Base-by-base conservation (phyloP, 1,140 invertebrate species). In the Wiebesia pumilae region DNA sequence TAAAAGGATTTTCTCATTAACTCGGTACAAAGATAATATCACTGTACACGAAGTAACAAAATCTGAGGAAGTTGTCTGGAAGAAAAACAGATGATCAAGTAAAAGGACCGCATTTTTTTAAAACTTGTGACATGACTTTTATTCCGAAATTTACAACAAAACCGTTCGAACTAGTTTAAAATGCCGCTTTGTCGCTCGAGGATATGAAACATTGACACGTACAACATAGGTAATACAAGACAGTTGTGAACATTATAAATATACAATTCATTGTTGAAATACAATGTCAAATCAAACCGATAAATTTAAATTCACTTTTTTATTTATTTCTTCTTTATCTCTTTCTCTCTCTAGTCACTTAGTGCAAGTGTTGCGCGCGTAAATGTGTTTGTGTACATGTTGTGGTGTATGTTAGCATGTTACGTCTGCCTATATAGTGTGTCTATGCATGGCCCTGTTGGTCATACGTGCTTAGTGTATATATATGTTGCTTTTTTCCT, bases 151-250 rank as follows among this genome's bases (percentile, higher is more conserved):
- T 93, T 93, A 93, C 91, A 94, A 94, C 92, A 92, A 92, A 93
- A 91, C 91, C 90, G 90, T 84, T 87, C 89, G 89, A 92, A 91
- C 92, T 93, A 93, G 90, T 93, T 90, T 92, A 93, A 94, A 93
- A 94, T 93, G 92, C 91, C 91, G 91, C 90, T 91, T 91, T 91
- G 90, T 90, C 89, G 89, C 78, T 47, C 62, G 91, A 90, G 90
- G 90, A 92, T 93, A 93, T 93, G 92, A 94, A 93, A 94, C 92
- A 94, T 92, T 93, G 93, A 93, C 92, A 93, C 92, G 90, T 93
- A 93, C 90, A 94, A 93, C 93, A 92, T 92, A 93, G 91, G 91
- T 93, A 93, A 92, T 93, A 93, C 92, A 93, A 93, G 92, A 93
- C 91, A 90, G 91, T 89, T 91, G 90, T 90, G 90, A 91, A 93